A percentile compares a stretch with the other conserved stretches of the same genome.
Evolutionary conservation across 2,113 vertebrate genomes (phyloP).

Genomic region (Xerus inauris): DNA sequence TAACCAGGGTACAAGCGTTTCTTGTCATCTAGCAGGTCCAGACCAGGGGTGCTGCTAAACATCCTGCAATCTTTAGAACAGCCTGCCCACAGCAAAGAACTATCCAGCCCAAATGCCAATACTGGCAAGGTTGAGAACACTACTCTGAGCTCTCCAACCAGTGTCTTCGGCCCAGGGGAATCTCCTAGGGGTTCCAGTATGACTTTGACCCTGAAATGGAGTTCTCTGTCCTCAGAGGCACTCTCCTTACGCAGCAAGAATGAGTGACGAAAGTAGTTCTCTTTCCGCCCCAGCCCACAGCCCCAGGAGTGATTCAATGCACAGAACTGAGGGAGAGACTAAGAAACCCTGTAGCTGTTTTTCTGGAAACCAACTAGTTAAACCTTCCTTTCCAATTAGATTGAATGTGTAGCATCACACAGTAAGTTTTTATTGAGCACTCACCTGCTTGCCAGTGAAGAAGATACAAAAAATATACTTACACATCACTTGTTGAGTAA

Average conservation of each 20-base stretch:
- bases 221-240: not conserved
- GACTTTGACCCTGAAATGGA: not conserved
- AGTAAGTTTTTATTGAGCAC: not conserved
- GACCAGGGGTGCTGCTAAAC: not conserved
- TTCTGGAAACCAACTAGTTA: not conserved
- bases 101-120: not conserved
- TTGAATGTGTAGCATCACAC: not conserved
- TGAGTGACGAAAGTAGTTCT: not conserved
- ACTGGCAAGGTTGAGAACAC: not conserved
- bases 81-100: not conserved
- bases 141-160: not conserved
- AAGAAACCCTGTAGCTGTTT: not conserved
- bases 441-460: not conserved
- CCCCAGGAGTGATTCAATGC: not conserved
- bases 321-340: not conserved
- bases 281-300: not conserved
- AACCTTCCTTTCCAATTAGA: not conserved
- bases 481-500: not conserved
- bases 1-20: not conserved
- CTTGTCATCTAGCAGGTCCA: not conserved
- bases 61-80: not conserved
- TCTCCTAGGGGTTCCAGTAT: not conserved
- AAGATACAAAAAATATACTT: not conserved
- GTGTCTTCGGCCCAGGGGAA: not conserved
- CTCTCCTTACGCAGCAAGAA: not conserved